Evolutionary conservation across 1,140 invertebrate genomes (phyloP), one percentile per base, ranked within the genome.

Genomic region (Tetramorium simillimum): DNA sequence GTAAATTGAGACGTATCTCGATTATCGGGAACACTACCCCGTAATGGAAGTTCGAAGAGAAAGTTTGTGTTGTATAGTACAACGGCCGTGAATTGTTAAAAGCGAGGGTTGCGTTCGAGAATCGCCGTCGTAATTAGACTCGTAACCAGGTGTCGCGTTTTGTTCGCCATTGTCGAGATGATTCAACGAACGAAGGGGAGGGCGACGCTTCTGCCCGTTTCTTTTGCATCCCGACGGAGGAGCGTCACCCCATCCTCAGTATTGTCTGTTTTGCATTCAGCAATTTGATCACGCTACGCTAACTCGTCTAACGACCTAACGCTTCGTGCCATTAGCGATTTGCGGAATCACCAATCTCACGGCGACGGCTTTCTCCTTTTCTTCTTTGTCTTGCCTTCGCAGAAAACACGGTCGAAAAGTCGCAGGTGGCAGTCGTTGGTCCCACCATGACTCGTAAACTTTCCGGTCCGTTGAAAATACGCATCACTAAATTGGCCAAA

Each of bases 221-320:
- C 87, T 86, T 82, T 89, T n/a, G 82, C 82, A 88, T 46, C 80
- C 87, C 78, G 81, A 58, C 40, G 76, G 80, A 86, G 62, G 1
- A 56, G 53, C 58, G 78, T 86, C 75, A 70, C 81, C 60, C 75
- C 46, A 14, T 37, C 24, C 80, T 21, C 70, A 43, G 88, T 87
- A 92, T 93, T 93, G 92, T 93, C 91, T 87, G 90, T 91, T 91
- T 88, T 91, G 91, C 85, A 93, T 93, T 92, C 91, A 92, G 63
- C 90, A 91, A 93, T 93, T 93, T 89, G 91, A 93, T 93, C 88
- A 93, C 91, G 92, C 90, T 89, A 91, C 69, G 88, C 67, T 93
- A 89, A 91, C 91, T 92, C 92, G 84, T 91, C 92, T 93, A 93
- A 93, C 92, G 91, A 93, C 88, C 92, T 88, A 85, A 92, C 91